Base-by-base conservation (phyloP, 2,888 invertebrate species). In the Parnassius glacialis region DNA sequence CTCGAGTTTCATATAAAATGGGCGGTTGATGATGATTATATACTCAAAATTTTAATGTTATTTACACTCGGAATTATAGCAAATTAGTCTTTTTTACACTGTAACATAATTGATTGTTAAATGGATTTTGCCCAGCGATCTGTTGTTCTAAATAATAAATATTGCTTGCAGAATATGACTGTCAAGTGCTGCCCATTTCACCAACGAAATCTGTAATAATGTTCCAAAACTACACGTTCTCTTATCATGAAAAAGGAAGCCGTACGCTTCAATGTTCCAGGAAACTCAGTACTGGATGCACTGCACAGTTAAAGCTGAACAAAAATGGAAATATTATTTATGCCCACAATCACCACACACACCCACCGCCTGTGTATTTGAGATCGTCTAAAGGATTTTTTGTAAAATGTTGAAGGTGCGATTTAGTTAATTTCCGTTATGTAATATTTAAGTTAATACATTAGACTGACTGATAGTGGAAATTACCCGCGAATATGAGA, bases 141-240 rank as follows among this genome's bases (percentile, higher is more conserved):
- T 34, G 34, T 34, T 34, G 34, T 34, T 34, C 34, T 34, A 34
- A 34, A 34, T 34, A 34, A 34, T 34, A 34, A 34, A 34, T 34
- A 34, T 34, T 34, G 34, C 34, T 48, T 48, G 16, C 48, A 48
- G 48, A 13, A 9, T 48, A 48, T 10, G 48, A 10, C n/a, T 48
- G 16, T 12, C 1, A 13, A 48, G 48, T 48, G 13, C 13, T 48
- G 13, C 48, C 9, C 13, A n/a, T 48, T 7, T 48, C 48, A 13
- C 13, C 11, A 65, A 64, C n/a, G 10, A 44, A 54, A 10, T 42
- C 16, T 20, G 20, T 42, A 41, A 11, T 54, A 7, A 57, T 62
- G 61, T 61, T 52, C 42, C 52, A 73, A 12, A 72, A 74, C 0
- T 69, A 76, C 64, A 76, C 75, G 5, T 80, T 76, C 63, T 76